These are phyloP conservation scores for Caerostris extrusa DNA, from an alignment of 1,140 invertebrate genomes.

Conservation along the genomic window DNA sequence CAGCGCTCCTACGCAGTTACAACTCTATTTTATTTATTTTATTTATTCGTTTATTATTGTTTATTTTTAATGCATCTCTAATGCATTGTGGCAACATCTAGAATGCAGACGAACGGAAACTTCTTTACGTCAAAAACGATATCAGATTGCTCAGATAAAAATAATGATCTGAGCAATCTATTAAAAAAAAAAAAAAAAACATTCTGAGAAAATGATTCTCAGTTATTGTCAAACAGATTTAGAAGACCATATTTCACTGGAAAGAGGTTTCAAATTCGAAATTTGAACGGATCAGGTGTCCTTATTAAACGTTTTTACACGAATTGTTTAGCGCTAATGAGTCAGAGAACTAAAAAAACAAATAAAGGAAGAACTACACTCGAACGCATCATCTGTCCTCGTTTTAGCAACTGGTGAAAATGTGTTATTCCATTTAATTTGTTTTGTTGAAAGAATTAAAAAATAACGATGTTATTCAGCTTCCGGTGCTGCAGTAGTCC, in stretches of 20 bases:
- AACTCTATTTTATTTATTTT: neutral
- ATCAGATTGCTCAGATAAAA: constrained; percentile 4
- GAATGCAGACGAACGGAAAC: constrained; percentile 1
- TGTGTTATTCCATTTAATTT: neutral
- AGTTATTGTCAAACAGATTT: neutral
- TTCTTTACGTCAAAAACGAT: neutral
- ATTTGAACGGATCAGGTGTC: neutral
- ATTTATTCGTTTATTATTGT: neutral
- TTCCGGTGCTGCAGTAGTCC: neutral
- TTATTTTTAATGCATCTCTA: neutral
- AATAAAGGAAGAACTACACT: neutral
- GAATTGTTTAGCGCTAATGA: neutral
- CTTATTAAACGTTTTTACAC: constrained; percentile 7
- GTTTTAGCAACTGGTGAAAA: neutral
- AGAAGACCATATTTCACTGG: neutral
- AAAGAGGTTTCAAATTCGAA: neutral
- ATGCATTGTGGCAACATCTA: neutral
- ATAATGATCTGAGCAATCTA: neutral
- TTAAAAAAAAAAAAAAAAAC: neutral
- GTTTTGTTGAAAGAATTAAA: neutral
- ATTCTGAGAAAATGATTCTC: neutral
- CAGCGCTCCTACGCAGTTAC: neutral
- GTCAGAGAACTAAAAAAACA: neutral
- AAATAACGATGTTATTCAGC: neutral
- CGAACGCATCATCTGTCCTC: neutral